Conservation (phyloP, 2,113 vertebrate genomes). For the Sinocyclocheilus anshuiensis region DNA sequence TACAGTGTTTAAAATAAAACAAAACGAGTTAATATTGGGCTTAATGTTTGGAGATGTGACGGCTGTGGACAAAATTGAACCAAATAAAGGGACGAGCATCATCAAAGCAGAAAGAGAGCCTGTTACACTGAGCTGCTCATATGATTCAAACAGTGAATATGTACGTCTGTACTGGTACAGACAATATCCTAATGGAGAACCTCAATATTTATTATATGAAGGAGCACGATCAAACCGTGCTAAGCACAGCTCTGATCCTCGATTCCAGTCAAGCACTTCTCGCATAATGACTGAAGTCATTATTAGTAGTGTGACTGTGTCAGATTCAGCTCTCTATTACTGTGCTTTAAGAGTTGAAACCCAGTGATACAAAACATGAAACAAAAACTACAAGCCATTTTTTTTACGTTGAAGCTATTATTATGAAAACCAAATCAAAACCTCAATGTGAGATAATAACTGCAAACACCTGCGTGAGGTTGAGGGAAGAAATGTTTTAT, state of each 20-base stretch:
- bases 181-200: too few species aligned
- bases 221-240: neutral
- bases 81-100: neutral
- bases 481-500: neutral
- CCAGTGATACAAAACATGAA: neutral
- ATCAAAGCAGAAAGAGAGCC: neutral
- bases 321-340: too few species aligned
- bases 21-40: neutral
- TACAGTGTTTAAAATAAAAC: neutral
- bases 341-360: too few species aligned
- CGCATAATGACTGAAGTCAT: neutral
- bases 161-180: too few species aligned
- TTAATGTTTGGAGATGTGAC: neutral
- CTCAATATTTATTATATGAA: neutral
- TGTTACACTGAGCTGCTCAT: too few species aligned
- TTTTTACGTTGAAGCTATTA: neutral
- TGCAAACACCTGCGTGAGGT: neutral
- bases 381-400: neutral
- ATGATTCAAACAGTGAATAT: too few species aligned
- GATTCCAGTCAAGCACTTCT: constrained; percentile 1
- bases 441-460: neutral
- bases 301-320: too few species aligned
- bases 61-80: neutral
- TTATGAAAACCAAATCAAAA: neutral
- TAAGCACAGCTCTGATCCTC: neutral